Percentiles rank a stretch among this genome's conserved stretches.
phyloP scores from a whole-genome alignment of 2,797 vertebrate genomes.

The Bradypodion ventrale region DNA sequence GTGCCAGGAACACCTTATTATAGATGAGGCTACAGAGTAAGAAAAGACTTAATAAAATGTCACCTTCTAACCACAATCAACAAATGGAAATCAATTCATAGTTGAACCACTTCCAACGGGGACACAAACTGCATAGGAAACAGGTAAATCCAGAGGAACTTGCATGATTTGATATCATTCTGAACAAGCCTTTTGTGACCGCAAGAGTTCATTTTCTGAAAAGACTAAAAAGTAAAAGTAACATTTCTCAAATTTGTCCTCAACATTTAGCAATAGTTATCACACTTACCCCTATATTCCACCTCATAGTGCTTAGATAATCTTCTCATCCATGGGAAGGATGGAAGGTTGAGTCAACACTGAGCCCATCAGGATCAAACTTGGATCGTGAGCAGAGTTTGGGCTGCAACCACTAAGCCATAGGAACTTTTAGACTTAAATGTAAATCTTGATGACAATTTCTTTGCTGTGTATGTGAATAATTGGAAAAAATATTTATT shows the following conservation, averaged over 20 bases:
- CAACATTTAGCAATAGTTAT: too few species aligned
- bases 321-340: too few species aligned
- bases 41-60: constrained; percentile 75
- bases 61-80: constrained; percentile 47
- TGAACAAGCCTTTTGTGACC: not conserved
- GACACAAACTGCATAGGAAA: not conserved
- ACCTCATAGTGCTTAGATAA: too few species aligned
- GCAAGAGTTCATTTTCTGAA: constrained; percentile 19
- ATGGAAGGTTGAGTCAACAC: too few species aligned
- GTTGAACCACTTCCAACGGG: constrained; percentile 53
- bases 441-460: too few species aligned
- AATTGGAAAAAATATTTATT: not conserved
- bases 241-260: too few species aligned
- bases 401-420: too few species aligned
- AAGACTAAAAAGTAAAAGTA: not conserved
- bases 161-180: not conserved
- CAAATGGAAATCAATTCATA: constrained; percentile 66
- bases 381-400: too few species aligned
- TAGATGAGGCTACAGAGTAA: constrained; percentile 63
- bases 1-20: constrained; percentile 56
- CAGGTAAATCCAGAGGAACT: not conserved
- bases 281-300: too few species aligned
- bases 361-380: too few species aligned
- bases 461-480: too few species aligned
- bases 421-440: too few species aligned